Evolutionary conservation across 2,113 vertebrate genomes (phyloP), one percentile per base, ranked within the genome.

Genomic region (Proteles cristata): DNA sequence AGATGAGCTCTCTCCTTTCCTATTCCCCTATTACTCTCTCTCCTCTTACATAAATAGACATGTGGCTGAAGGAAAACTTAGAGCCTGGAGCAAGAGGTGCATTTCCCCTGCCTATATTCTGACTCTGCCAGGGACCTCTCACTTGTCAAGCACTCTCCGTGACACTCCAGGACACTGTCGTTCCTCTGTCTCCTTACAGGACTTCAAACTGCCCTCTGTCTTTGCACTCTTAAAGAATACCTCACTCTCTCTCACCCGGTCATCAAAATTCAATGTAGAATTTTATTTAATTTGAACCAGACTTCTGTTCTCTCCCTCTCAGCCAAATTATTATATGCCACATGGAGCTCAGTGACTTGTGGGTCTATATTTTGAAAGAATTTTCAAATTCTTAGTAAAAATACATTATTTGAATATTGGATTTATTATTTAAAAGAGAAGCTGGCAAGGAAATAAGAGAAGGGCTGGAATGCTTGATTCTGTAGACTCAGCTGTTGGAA

Each of bases 351-450:
- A 80, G 43, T 58, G 61, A 45, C 35, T 19, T 48, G 0, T 69
- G 53, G 61, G 4, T 87, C 28, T 82, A 15, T 63, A 25, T 43
- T 63, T 45, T 31, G 33, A 26, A 73, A 88, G 33, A 93, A 79
- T 84, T 58, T 95, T 63, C 31, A 77, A 88, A 88, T 25, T 73
- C 68, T 80, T 43, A 84, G 45, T 74, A 81, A 82, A 95, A 92
- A 68, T 9, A 79, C 50, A 19, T 90, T 66, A 58, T 39, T 71
- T 86, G 39, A 88, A 33, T 87, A 87, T 53, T 85, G 25, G 4
- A 50, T 68, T 93, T 84, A 23, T 90, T 90, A 74, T 39, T 92
- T 66, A 21, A 5, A 33, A 61, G 31, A 88, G 65, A 84, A 77
- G 9, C 50, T 80, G 23, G 16, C 43, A 95, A 74, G 43, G 73